Conservation (phyloP, 1,140 invertebrate genomes). For the Monochamus saltuarius region DNA sequence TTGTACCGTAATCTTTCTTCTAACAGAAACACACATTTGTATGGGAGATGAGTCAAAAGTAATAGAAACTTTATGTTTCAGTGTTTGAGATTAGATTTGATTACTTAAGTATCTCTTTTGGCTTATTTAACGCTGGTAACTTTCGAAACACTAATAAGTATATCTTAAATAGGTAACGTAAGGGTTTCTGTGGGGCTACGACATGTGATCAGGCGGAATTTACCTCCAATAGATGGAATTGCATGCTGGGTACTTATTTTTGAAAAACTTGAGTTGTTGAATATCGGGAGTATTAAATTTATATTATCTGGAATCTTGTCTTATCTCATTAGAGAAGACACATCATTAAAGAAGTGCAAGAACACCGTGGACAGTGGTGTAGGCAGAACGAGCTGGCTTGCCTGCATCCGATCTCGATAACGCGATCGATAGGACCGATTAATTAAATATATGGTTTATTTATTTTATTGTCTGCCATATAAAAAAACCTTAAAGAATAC, state of each 20-base stretch:
- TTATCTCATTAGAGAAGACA: slow-evolving; percentile 50
- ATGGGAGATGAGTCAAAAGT: too few species aligned
- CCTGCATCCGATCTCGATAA: not conserved
- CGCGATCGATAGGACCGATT: not conserved
- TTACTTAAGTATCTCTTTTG: too few species aligned
- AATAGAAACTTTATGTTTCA: too few species aligned
- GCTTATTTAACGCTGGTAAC: too few species aligned
- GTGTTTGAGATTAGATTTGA: too few species aligned
- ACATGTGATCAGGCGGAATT: not conserved
- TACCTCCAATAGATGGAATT: slow-evolving; percentile 24
- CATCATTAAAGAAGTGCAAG: slow-evolving; percentile 46
- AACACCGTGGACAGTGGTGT: slow-evolving; percentile 12
- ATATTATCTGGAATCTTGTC: slow-evolving; percentile 49
- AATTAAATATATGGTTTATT: slow-evolving; percentile 1
- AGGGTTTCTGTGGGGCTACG: too few species aligned
- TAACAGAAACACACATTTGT: too few species aligned
- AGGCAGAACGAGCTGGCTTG: slow-evolving; percentile 14
- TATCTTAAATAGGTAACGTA: too few species aligned
- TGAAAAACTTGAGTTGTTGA: slow-evolving; percentile 28
- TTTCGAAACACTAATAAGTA: too few species aligned
- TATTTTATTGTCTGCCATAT: not conserved
- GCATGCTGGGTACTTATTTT: slow-evolving; percentile 26
- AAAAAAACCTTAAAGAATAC: not conserved
- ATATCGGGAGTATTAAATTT: slow-evolving; percentile 48
- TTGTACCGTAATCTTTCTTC: too few species aligned